Base-by-base conservation (phyloP, 1,140 invertebrate genomes). In the Babylonia areolata region DNA sequence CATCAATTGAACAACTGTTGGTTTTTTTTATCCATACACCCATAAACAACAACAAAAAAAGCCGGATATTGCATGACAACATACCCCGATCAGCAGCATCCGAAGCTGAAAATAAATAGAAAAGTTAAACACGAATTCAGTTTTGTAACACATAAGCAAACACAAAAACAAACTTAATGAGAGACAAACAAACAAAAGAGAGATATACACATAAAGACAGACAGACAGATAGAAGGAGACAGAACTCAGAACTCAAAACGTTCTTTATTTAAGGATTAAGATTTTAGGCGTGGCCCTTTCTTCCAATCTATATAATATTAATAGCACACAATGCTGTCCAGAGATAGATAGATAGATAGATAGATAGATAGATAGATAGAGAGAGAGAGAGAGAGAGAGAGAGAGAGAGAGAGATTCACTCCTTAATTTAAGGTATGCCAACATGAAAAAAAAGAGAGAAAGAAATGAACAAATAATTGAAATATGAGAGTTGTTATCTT, bases 1-100 rank as follows among this genome's bases (percentile, higher is more conserved):
- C n/a, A n/a, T n/a, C n/a, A n/a, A n/a, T n/a, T n/a, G n/a, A n/a
- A n/a, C n/a, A n/a, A n/a, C n/a, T n/a, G n/a, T n/a, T n/a, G n/a
- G n/a, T n/a, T n/a, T n/a, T n/a, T n/a, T n/a, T n/a, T n/a, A n/a
- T n/a, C 9, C 46, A 17, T 51, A 17, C 46, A 51, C 9, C 2
- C 17, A 51, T 51, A 9, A 51, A 9, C 17, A 51, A 12, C 58
- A 75, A 75, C 37, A 75, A 75, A 31, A 54, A 77, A 31, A 81
- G 5, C 23, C 11, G n/a, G 54, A 64, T 12, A 64, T 15, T 35
- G 11, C n/a, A 58, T 46, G 35, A 0, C n/a, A 33, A 87, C 88
- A 83, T 86, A 91, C 87, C 86, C 89, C 90, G 77, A 91, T 88
- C 6, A 91, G 71, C 54, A 89, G 81, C 73, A 86, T 87, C 42